Evolutionary conservation across 30 jellyfish, hydroid and myxozoan genomes (phyloP).

Genomic region (Rhopilema esculentum): DNA sequence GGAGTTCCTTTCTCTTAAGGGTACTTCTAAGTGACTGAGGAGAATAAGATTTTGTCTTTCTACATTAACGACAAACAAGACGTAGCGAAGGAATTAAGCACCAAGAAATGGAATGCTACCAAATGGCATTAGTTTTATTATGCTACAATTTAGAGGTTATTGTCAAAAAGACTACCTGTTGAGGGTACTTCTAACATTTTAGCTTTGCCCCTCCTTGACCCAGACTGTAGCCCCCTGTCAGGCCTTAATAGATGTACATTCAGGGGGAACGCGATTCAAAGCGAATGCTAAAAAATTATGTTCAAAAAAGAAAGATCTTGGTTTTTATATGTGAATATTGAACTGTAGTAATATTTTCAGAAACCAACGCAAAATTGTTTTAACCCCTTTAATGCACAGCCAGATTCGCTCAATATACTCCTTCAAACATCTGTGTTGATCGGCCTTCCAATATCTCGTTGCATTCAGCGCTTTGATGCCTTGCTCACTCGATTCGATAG

Average conservation of each 20-base stretch:
- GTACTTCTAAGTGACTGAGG: constrained; percentile 12
- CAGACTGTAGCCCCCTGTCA: neutral
- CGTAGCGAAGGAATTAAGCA: constrained; percentile 9
- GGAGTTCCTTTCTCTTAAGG: neutral
- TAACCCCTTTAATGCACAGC: neutral
- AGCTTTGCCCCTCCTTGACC: neutral
- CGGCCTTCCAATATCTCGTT: neutral
- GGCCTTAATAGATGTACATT: neutral
- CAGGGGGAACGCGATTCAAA: neutral
- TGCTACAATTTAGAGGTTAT: neutral
- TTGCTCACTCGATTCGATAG: neutral
- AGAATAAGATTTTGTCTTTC: constrained; percentile 15
- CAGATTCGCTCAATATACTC: neutral
- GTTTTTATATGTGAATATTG: neutral
- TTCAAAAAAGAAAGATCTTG: neutral
- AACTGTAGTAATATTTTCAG: neutral
- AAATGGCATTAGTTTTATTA: neutral
- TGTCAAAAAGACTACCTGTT: neutral
- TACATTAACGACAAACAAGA: constrained; percentile 4
- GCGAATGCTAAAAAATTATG: neutral
- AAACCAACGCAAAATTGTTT: neutral
- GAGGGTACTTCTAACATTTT: neutral
- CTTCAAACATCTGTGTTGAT: neutral
- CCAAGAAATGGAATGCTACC: constrained; percentile 8
- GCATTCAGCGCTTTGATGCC: neutral